Base-by-base conservation (phyloP, 2,113 vertebrate genomes). In the Alethe diademata region DNA sequence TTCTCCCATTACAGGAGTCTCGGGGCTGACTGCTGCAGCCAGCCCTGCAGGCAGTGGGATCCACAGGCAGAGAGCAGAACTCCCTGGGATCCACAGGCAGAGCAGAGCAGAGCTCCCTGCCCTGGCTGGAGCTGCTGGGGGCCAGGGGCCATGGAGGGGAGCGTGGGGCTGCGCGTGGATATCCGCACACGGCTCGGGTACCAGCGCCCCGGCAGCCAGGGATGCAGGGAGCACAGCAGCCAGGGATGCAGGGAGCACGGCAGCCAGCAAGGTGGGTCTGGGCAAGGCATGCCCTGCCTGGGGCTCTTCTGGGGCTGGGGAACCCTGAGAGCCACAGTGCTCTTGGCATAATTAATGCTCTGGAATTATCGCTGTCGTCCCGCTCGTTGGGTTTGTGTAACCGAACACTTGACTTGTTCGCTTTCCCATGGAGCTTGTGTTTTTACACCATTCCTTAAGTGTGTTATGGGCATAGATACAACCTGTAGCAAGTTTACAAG, bases 1-100 rank as follows among this genome's bases (percentile, higher is more conserved):
- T 29, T 60, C 85, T 86, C 38, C 92, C 90, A 84, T 88, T 57
- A 93, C 93, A 45, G 71, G 85, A 88, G 51, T 23, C 85, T 94
- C 5, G 12, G 12, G 62, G 82, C 94, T 88, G 84, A 42, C 85
- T 0, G 9, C 38, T 90, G 24, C 40, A 74, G 90, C 88, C 64
- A 56, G 20, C 36, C 31, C 82, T 80, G 31, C 71, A 42, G 86
- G 69, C n/a, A 80, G 72, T 57, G 65, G 65, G 40, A 47, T 12
- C 83, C 65, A 43, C 29, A 26, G 75, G 67, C 81, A 73, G 90
- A 62, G 18, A n/a, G 51, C 71, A 35, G 7, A 35, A 35, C 35
- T 35, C 35, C 35, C 35, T 57, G 64, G 65, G 40, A 47, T 12
- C 83, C 65, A 43, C 33, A 26, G 75, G 67, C 81, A 73, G 89